phyloP scores from a whole-genome alignment of 2,797 vertebrate genomes.

The Siniperca undulata region DNA sequence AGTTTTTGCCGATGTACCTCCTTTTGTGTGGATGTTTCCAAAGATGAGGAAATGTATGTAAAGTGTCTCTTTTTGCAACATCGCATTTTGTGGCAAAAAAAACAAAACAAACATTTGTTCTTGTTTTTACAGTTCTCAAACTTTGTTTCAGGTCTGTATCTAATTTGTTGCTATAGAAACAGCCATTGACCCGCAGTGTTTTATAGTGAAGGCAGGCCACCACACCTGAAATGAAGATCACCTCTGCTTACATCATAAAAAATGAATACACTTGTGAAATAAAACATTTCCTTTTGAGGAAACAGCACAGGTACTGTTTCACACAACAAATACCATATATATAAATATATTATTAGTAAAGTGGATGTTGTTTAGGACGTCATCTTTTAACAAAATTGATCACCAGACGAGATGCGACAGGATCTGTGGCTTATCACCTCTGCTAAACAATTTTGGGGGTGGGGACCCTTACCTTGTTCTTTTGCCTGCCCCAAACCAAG shows the following conservation, averaged over 20 bases:
- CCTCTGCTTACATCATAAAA: conserved; percentile 1
- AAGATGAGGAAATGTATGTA: too few relatives aligned
- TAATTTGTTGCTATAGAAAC: not conserved
- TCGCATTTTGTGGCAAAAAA: not conserved
- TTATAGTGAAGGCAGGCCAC: not conserved
- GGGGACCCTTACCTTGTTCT: not conserved
- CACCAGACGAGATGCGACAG: not conserved
- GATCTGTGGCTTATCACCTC: not conserved
- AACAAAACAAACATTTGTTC: not conserved
- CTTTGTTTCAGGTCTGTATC: too few relatives aligned
- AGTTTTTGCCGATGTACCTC: not conserved
- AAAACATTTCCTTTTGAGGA: not conserved
- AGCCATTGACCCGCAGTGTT: not conserved
- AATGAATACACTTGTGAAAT: not conserved
- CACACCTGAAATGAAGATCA: not conserved
- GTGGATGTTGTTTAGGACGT: not conserved
- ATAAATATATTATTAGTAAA: not conserved
- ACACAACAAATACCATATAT: not conserved
- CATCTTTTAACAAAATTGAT: not conserved
- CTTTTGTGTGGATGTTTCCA: not conserved
- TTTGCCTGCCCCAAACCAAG: not conserved
- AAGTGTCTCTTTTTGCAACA: too few relatives aligned
- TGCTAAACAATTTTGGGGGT: not conserved
- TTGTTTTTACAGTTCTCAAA: too few relatives aligned
- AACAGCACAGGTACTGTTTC: not conserved